Base-by-base conservation (phyloP, 2,888 invertebrate genomes). In the Amitus sp. region DNA sequence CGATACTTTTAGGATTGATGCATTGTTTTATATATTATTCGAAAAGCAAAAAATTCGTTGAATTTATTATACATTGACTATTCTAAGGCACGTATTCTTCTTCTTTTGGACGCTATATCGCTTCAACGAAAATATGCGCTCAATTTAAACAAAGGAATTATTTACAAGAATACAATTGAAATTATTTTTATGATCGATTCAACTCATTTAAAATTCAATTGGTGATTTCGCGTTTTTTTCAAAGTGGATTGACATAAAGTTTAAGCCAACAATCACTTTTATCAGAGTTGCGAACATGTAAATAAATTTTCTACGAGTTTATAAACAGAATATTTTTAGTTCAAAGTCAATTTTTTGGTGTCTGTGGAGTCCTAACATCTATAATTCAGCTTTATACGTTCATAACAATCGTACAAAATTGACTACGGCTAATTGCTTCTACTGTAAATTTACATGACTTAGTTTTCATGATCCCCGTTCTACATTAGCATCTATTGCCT, bases 361-460 rank as follows among this genome's bases (percentile, higher is more conserved):
- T 62, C 46, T 62, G 56, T 56, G 51, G 55, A 62, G 52, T 62
- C 46, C 49, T 68, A 40, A 37, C 62, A 63, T 66, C 50, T 70
- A 62, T 63, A 53, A 61, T 60, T 67, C 18, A 42, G 20, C 9
- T 13, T 20, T 42, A 42, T 42, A 42, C 19, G 42, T 42, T 42
- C 12, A 77, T 80, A 79, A 78, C 71, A 74, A 73, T 71, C 75
- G 76, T 80, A 80, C 72, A 81, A 80, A 80, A 80, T 80, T 80
- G 80, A 79, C 79, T 78, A 77, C 70, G 74, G 74, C 75, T 74
- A 76, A 80, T 80, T 80, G 79, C 79, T 79, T 80, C 71, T 73
- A 72, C 66, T 73, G 71, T 73, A 69, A 70, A 67, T 54, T 53
- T 57, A 46, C 50, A 60, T 50, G 39, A 52, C 37, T 48, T 52